Base-by-base conservation (phyloP, 2,888 invertebrate species). In the Plemyria rubiginata region DNA sequence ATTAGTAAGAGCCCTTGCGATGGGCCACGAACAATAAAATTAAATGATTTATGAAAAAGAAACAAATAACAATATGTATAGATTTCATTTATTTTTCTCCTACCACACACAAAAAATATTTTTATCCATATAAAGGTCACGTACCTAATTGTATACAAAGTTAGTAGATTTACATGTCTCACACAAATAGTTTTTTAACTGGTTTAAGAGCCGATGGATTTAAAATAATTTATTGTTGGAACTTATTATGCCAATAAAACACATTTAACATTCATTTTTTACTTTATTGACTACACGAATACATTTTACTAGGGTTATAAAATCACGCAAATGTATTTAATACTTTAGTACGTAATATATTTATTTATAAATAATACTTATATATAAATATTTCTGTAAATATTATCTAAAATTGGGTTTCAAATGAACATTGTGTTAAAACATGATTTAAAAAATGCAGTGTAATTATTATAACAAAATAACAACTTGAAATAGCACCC, bases 61-160 rank as follows among this genome's bases (percentile, higher is more conserved):
- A 52, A 53, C 22, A 53, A 28, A n/a, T n/a, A 0, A 28, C n/a
- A n/a, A 15, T 12, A 49, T 43, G 40, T 58, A 6, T 8, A 54
- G 15, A 22, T 32, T 54, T 51, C 29, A 15, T 59, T 41, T 59
- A 55, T 48, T 59, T 59, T 49, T 38, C 52, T 57, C n/a, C 53
- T 54, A 58, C 38, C 22, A 40, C 36, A 54, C 55, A 63, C 52
- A 40, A 55, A 45, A 57, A 16, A 49, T 49, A 63, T 43, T 3
- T 40, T 28, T 54, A 41, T 29, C 29, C n/a, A n/a, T n/a, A n/a
- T n/a, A n/a, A n/a, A n/a, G n/a, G n/a, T n/a, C n/a, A n/a, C n/a
- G n/a, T n/a, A 29, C 29, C 7, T 29, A 4, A 29, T 29, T 29
- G 29, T 29, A 29, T 29, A 0, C 29, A 29, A 7, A 29, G n/a